Evolutionary conservation across 2,797 vertebrate genomes (phyloP).

Genomic region (Hippoglossus hippoglossus): DNA sequence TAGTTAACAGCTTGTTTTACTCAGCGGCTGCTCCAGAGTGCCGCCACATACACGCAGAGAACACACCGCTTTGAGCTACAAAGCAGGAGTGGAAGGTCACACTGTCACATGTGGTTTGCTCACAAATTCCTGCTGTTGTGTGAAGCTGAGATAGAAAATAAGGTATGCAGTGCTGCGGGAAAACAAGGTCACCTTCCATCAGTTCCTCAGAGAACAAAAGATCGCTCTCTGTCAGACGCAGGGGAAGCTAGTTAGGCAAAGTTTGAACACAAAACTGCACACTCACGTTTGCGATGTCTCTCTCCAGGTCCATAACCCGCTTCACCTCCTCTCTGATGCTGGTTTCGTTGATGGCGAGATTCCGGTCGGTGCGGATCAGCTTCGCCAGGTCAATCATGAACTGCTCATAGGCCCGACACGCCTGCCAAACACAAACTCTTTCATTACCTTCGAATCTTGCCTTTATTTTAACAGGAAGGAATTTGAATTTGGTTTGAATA

Average conservation of each 20-base stretch:
- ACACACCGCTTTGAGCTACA: constrained; percentile 9
- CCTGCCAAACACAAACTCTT: constrained; percentile 79
- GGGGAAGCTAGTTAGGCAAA: background rate
- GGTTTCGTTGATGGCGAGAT: constrained; percentile 77
- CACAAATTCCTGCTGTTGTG: constrained; percentile 27
- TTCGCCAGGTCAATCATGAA: constrained; percentile 93
- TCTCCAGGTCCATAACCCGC: constrained; percentile 91
- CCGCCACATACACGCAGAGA: constrained; percentile 23
- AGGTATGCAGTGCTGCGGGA: constrained; percentile 1
- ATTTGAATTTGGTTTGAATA: constrained; percentile 31
- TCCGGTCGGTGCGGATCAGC: constrained; percentile 88
- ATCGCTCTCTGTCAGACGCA: background rate
- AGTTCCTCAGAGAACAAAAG: constrained; percentile 16
- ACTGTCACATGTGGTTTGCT: constrained; percentile 6
- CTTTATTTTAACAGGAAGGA: constrained; percentile 14
- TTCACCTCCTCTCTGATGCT: constrained; percentile 84
- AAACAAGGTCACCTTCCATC: constrained; percentile 9
- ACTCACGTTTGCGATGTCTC: constrained; percentile 94
- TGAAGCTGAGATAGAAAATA: constrained; percentile 8
- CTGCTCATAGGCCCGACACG: constrained; percentile 90
- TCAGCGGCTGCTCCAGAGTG: constrained; percentile 29
- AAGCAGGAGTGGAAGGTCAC: constrained; percentile 15
- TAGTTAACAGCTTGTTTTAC: constrained; percentile 51
- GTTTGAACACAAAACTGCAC: background rate
- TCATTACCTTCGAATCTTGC: constrained; percentile 1